Conservation (phyloP, 2,113 vertebrate genomes). For the Brachyhypopomus gauderio region DNA sequence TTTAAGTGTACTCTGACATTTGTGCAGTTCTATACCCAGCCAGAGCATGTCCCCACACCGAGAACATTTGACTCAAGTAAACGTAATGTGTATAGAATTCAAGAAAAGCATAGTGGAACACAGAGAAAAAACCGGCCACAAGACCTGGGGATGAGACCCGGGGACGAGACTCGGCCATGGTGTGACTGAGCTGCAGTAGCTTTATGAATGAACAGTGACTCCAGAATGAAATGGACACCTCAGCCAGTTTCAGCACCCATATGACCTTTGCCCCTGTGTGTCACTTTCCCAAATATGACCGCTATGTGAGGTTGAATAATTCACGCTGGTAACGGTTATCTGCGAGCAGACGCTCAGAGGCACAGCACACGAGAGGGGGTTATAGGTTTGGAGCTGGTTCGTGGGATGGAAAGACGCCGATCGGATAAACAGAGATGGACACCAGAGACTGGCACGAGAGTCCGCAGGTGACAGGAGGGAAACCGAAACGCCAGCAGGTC, state of each 20-base stretch:
- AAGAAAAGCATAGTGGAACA: too few relatives aligned
- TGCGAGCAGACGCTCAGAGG: conserved; percentile 41
- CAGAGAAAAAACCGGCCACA: too few relatives aligned
- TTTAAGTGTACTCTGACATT: too few relatives aligned
- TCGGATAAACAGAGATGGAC: conserved; percentile 41
- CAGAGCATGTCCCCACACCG: too few relatives aligned
- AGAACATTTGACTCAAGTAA: too few relatives aligned
- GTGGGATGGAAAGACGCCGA: conserved; percentile 47
- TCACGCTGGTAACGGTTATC: conserved; percentile 43
- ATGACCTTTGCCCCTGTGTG: background rate
- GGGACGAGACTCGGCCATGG: too few relatives aligned
- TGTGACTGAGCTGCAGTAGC: background rate
- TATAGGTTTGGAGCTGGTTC: conserved; percentile 19
- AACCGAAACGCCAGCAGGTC: conserved; percentile 39
- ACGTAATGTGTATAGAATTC: too few relatives aligned
- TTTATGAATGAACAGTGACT: background rate
- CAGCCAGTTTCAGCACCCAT: background rate
- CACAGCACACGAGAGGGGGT: conserved; percentile 8
- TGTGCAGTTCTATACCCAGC: too few relatives aligned
- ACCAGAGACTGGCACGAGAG: conserved; percentile 35
- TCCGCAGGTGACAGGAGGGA: conserved; percentile 16
- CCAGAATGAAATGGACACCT: background rate
- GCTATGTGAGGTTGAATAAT: conserved; percentile 46
- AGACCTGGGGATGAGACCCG: too few relatives aligned
- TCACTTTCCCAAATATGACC: conserved; percentile 28